Conservation (phyloP, 2,888 invertebrate species). For the Cephus rjabovi region DNA sequence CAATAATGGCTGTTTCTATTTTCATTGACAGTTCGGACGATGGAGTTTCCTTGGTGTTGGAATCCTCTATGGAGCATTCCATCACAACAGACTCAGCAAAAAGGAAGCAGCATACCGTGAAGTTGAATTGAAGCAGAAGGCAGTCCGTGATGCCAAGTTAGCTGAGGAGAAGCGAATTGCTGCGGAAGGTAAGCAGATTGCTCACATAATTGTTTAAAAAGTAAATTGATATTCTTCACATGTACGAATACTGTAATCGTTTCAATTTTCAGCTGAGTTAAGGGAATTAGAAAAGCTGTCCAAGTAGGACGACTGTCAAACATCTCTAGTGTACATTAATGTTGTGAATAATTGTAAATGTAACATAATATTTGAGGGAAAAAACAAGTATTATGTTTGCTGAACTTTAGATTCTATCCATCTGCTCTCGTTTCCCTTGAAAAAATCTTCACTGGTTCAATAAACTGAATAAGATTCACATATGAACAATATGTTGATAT, state of each 20-base stretch:
- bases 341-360: conserved; percentile 9
- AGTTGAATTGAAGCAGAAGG: conserved; percentile 76
- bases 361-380: conserved; percentile 13
- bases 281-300: conserved; percentile 67
- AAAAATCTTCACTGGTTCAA: background rate
- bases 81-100: conserved; percentile 77
- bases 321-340: conserved; percentile 18
- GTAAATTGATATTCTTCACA: background rate
- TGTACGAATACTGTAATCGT: conserved; percentile 11
- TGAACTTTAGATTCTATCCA: background rate
- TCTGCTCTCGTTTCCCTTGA: background rate
- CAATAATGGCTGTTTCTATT: background rate
- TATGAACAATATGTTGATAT: background rate
- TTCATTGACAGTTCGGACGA: conserved; percentile 75
- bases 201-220: background rate
- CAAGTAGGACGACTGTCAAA: conserved; percentile 33
- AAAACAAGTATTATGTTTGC: background rate
- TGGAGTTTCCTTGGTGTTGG: conserved; percentile 83
- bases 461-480: conserved; percentile 9
- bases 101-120: conserved; percentile 76
- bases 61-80: conserved; percentile 80
- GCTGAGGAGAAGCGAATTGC: conserved; percentile 78
- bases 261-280: conserved; percentile 68
- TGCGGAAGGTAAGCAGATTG: conserved; percentile 68
- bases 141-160: conserved; percentile 76